A percentile compares a stretch with the other conserved stretches of the same genome.
Evolutionary conservation across 2,113 vertebrate genomes (phyloP).

Genomic region (Hymenochirus boettgeri): DNA sequence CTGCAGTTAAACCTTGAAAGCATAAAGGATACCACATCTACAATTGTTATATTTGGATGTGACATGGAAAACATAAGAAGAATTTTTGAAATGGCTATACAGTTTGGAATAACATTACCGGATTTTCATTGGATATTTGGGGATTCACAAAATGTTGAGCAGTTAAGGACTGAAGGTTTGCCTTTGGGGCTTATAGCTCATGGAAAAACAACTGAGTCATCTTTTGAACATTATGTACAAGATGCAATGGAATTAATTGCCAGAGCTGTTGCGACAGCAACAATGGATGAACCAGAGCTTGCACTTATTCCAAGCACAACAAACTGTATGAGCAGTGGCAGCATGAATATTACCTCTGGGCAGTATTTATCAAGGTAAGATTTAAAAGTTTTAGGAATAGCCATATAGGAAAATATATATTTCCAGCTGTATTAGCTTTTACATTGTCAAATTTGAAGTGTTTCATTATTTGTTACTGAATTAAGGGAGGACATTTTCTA

Average conservation of each 20-base stretch:
- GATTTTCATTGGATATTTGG: slow-evolving; percentile 91
- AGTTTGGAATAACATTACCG: slow-evolving; percentile 64
- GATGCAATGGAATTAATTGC: slow-evolving; percentile 88
- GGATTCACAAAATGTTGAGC: slow-evolving; percentile 89
- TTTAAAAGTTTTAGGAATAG: background rate
- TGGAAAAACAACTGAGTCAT: slow-evolving; percentile 78
- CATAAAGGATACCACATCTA: slow-evolving; percentile 71
- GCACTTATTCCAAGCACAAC: slow-evolving; percentile 89
- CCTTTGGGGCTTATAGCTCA: slow-evolving; percentile 88
- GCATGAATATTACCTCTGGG: slow-evolving; percentile 81
- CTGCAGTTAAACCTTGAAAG: slow-evolving; percentile 74
- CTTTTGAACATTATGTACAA: slow-evolving; percentile 86
- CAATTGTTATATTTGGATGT: slow-evolving; percentile 89
- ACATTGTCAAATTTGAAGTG: too few relatives aligned
- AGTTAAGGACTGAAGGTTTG: slow-evolving; percentile 85
- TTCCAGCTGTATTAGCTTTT: too few relatives aligned
- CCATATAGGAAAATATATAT: too few relatives aligned
- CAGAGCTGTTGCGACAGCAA: slow-evolving; percentile 82
- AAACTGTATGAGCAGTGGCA: slow-evolving; percentile 80
- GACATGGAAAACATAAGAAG: slow-evolving; percentile 77
- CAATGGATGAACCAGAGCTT: slow-evolving; percentile 76
- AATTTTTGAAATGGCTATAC: slow-evolving; percentile 73
- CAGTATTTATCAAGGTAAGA: slow-evolving; percentile 87
- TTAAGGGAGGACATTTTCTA: too few relatives aligned
- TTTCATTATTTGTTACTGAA: too few relatives aligned